phyloP scores from a whole-genome alignment of 2,888 invertebrate species.

The Tanytarsus gracilentus region DNA sequence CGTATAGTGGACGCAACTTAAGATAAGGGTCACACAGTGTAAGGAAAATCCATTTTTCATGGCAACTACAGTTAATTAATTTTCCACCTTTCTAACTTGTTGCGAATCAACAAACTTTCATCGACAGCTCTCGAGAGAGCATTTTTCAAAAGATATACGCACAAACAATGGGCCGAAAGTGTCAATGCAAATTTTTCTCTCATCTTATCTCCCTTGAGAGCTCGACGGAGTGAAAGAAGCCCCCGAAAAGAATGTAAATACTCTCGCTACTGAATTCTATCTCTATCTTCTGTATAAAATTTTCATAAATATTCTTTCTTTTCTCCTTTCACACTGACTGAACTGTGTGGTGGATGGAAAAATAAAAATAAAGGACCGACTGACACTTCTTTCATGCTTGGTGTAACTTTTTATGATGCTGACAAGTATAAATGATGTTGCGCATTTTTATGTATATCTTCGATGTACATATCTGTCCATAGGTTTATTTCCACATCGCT shows the following conservation, averaged over 20 bases:
- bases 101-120: too few species aligned
- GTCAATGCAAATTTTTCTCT: too few species aligned
- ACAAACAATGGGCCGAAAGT: too few species aligned
- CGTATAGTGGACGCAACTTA: too few species aligned
- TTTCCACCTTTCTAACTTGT: too few species aligned
- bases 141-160: too few species aligned
- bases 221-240: background rate
- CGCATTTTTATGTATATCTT: conserved; percentile 1
- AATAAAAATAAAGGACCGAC: conserved; percentile 25
- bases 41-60: too few species aligned
- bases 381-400: conserved; percentile 23
- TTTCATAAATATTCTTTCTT: background rate
- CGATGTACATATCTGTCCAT: conserved; percentile 10
- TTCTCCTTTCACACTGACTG: background rate
- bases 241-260: background rate
- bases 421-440: conserved; percentile 26
- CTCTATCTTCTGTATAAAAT: background rate
- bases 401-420: conserved; percentile 25
- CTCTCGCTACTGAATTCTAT: conserved; percentile 3
- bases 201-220: background rate
- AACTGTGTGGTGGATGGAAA: background rate
- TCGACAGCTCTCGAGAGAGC: too few species aligned
- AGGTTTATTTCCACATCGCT: too few species aligned
- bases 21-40: too few species aligned
- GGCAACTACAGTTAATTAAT: too few species aligned